Evolutionary conservation across 2,113 vertebrate species (phyloP).

Genomic region (Gnathonemus echidnorhynchus): DNA sequence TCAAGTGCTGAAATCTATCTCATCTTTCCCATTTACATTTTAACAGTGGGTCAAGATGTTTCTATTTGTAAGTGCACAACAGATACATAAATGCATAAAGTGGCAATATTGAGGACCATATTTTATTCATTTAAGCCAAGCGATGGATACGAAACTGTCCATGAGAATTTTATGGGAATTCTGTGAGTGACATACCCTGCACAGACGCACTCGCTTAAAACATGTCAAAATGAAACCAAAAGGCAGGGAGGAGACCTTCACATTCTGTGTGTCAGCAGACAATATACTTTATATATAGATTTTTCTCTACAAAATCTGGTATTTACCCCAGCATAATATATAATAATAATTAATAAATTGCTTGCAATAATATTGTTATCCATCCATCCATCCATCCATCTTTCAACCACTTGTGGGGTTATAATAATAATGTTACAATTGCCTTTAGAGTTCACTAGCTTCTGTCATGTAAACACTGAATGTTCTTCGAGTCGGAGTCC

Average conservation of each 20-base stretch:
- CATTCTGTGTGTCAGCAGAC: neutral
- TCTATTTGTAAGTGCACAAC: conserved; percentile 12
- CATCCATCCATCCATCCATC: neutral
- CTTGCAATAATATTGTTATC: neutral
- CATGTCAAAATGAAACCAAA: neutral
- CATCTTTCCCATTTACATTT: conserved; percentile 21
- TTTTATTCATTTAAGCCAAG: conserved; percentile 12
- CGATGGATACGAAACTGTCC: neutral
- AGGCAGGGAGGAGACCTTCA: neutral
- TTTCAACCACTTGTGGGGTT: neutral
- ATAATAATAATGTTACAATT: neutral
- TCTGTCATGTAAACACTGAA: neutral
- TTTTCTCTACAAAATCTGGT: neutral
- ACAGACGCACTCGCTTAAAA: neutral
- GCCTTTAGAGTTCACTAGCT: neutral
- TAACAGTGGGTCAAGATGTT: conserved; percentile 18
- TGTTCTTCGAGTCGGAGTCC: neutral
- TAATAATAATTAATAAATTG: no score
- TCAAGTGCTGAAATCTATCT: conserved; percentile 14
- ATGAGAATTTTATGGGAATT: neutral
- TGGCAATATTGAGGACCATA: conserved; percentile 11
- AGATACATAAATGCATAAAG: conserved; percentile 19
- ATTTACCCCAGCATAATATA: neutral
- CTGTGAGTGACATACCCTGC: neutral
- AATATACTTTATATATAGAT: neutral